Base-by-base conservation (phyloP, 2,888 invertebrate species). In the Pristionchus fissidentatus region DNA sequence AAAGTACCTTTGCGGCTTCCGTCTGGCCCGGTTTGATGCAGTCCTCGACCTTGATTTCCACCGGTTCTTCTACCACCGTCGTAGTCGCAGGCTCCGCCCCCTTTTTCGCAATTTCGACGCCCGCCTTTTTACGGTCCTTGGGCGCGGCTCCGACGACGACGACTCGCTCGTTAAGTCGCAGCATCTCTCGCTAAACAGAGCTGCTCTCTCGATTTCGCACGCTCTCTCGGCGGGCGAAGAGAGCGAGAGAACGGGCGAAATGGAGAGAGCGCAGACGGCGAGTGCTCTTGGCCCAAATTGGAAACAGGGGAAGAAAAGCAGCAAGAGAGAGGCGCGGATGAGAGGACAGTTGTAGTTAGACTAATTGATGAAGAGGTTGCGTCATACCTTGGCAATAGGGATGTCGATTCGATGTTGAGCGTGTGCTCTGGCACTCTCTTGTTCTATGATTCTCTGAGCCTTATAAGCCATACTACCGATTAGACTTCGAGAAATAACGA, bases 41-140 rank as follows among this genome's bases (percentile, higher is more conserved):
- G 41, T 70, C n/a, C n/a, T 70, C 66, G 41, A 70, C 41, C 41
- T 41, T 70, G 66, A 70, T 70, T 70, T 70, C 66, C n/a, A 70
- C 35, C 5, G 38, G n/a, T n/a, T n/a, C n/a, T n/a, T n/a, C n/a
- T n/a, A n/a, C n/a, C n/a, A n/a, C n/a, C 66, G 66, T 38, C 38
- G 8, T 70, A 10, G 41, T 15, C 41, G 41, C 66, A 4, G 66
- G 26, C 66, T 70, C 66, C 66, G 66, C 41, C 66, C 66, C 38
- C 38, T 26, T 2, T 26, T 38, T 41, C 22, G 66, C 66, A 19
- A 70, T 70, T 70, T 70, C 66, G 41, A 38, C 32, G 62, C 35
- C 26, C 38, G 35, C 35, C 66, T 70, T 70, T 70, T 70, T 55
- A 70, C 66, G 66, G 66, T 70, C 66, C 8, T 8, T 13, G 41